Base-by-base conservation (phyloP, 2,888 invertebrate genomes). In the Cosmia trapezina region DNA sequence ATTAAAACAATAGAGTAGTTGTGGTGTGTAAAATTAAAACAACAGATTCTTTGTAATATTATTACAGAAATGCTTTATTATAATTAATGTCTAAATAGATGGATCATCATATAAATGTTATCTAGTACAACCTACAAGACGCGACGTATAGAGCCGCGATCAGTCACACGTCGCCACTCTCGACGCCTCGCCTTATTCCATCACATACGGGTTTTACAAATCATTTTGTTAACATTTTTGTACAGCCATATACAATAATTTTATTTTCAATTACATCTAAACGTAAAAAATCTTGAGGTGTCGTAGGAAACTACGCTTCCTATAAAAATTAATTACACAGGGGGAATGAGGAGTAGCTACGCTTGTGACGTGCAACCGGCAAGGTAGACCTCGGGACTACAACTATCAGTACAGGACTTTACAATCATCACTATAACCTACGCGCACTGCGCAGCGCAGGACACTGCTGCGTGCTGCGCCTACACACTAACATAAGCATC, bases 41-140 rank as follows among this genome's bases (percentile, higher is more conserved):
- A n/a, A n/a, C 87, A 87, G 75, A 87, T 92, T 81, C 91, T 93
- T 95, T 95, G 95, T 95, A 95, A 96, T 96, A 95, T 97, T 97
- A 97, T 97, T 97, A 97, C 97, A 97, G 96, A 97, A 97, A 97
- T 96, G 96, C 96, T 97, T 97, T 96, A 97, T 97, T 95, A 96
- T 95, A 96, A 97, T 96, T 97, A 96, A 97, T 96, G 96, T 97
- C 96, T 96, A 96, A 96, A 96, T 96, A 97, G 96, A 96, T 96
- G 96, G 96, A 96, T 97, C 96, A 96, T 96, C 96, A 96, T 96
- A 94, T 95, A 96, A 96, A 96, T 94, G 96, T 96, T 94, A 95
- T 95, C 96, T 96, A 96, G 94, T 95, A 95, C 95, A 95, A 95
- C 95, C 95, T 96, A 95, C 94, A 92, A 84, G 93, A 87, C 92